Base-by-base conservation (phyloP, 2,113 vertebrate species). In the Empidonax traillii region DNA sequence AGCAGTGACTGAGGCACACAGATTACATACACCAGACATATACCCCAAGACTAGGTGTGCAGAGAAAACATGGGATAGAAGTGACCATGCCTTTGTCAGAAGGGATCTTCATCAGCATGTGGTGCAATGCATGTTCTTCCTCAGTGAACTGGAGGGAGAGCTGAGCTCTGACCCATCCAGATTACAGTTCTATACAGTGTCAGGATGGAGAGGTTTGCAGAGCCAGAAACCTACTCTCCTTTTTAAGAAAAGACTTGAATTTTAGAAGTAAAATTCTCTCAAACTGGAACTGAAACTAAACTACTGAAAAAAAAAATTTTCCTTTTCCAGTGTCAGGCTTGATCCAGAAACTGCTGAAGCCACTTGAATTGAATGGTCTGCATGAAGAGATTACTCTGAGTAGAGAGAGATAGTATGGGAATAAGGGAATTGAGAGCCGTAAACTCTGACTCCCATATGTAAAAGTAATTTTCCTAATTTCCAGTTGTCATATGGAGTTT, bases 61-160 rank as follows among this genome's bases (percentile, higher is more conserved):
- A 88, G 74, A 85, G 75, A 33, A 62, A 68, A 65, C 2, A 28
- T 2, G 10, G 43, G 20, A 31, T 25, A 46, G 20, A 80, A 69
- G 68, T 0, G 0, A 31, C 22, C 52, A 17, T 0, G 2, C 10
- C 35, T 68, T 28, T 8, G 46, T 49, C n/a, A 76, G 56, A 55
- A 78, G 39, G 11, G 27, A 21, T 73, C 44, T 68, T 37, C 35
- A 4, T 17, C 24, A 68, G 43, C 51, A 74, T 10, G 5, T 31
- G 44, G 52, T 2, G 8, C n/a, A 65, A 28, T 0, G 0, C 21
- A 49, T 0, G 1, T 31, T 63, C 25, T 59, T 53, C 37, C 49
- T n/a, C 49, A 17, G 28, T 35, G 52, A 12, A 21, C 2, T 21
- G 21, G 14, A 58, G 46, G 77, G 25, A 89, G 30, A 22, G 56